Evolutionary conservation across 2,888 invertebrate genomes (phyloP).

Genomic region (Lasioglossum marginatum): DNA sequence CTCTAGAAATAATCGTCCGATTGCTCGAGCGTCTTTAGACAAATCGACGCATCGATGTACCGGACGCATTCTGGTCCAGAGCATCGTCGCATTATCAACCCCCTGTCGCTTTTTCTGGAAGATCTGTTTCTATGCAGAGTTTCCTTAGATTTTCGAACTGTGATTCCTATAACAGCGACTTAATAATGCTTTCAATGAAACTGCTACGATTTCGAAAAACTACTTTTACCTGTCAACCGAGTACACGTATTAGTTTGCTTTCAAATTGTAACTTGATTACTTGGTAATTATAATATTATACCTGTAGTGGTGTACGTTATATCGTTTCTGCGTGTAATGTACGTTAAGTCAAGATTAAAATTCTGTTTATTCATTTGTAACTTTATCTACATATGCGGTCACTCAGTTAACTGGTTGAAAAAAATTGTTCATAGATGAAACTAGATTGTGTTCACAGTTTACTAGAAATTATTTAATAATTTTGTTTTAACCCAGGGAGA

Average conservation of each 20-base stretch:
- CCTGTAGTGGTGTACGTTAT: not conserved
- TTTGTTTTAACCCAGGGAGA: not conserved
- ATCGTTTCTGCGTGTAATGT: not conserved
- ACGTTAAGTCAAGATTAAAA: not conserved
- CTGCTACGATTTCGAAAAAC: not conserved
- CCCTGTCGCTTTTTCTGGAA: conserved; percentile 36
- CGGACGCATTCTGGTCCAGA: conserved; percentile 54
- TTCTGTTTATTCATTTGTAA: not conserved
- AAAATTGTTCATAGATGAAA: not conserved
- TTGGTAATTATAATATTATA: not conserved
- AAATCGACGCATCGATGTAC: conserved; percentile 28
- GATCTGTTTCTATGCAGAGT: conserved; percentile 4
- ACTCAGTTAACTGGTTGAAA: not conserved
- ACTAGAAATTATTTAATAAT: not conserved
- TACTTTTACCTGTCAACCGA: conserved; percentile 2
- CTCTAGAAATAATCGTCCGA: conserved; percentile 56
- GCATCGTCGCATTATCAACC: conserved; percentile 54
- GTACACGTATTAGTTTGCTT: not conserved
- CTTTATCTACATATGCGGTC: not conserved
- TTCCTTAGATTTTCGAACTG: not conserved
- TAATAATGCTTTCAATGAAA: not conserved
- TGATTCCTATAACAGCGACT: not conserved
- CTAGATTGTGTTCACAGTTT: not conserved
- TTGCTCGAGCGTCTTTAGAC: conserved; percentile 44
- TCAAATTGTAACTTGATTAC: not conserved